A percentile compares a stretch with the other conserved stretches of the same genome.
Evolutionary conservation across 2,888 invertebrate genomes (phyloP).

Genomic region (Protonemura montana): DNA sequence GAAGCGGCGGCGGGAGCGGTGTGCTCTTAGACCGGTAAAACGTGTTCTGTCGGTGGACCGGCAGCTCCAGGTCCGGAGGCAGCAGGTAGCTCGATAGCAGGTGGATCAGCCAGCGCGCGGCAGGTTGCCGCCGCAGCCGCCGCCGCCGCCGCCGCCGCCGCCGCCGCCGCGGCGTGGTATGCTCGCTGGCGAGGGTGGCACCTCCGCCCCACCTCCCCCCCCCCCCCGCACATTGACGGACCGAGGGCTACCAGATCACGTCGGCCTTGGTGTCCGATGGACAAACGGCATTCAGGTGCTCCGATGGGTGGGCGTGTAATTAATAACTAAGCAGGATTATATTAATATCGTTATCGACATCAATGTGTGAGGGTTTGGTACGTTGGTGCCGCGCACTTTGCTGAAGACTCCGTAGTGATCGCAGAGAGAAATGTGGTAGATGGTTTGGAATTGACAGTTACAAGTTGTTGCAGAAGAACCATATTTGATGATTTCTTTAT

Average conservation of each 20-base stretch:
- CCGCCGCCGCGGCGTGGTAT: neutral
- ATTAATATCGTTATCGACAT: neutral
- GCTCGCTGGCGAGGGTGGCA: conserved; percentile 10
- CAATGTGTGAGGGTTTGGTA: neutral
- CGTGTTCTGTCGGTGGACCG: neutral
- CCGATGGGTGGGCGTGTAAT: conserved; percentile 12
- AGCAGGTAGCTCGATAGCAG: conserved; percentile 23
- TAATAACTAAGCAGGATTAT: neutral
- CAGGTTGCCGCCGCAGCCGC: conserved; percentile 14
- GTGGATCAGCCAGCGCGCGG: neutral
- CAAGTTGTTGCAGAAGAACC: neutral
- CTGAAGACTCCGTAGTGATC: too few species aligned
- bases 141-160: conserved; percentile 16
- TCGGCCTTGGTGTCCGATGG: conserved; percentile 15
- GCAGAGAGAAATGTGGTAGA: neutral
- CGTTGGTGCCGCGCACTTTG: too few species aligned
- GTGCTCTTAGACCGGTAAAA: neutral
- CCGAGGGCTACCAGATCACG: conserved; percentile 30
- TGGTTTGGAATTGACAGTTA: neutral
- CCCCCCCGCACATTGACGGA: neutral
- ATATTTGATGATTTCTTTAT: neutral
- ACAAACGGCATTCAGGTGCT: neutral
- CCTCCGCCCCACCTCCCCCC: neutral
- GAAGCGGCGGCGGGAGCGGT: neutral
- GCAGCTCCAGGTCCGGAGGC: neutral